Conservation (phyloP, 2,797 vertebrate species). For the Antennarius maculatus region DNA sequence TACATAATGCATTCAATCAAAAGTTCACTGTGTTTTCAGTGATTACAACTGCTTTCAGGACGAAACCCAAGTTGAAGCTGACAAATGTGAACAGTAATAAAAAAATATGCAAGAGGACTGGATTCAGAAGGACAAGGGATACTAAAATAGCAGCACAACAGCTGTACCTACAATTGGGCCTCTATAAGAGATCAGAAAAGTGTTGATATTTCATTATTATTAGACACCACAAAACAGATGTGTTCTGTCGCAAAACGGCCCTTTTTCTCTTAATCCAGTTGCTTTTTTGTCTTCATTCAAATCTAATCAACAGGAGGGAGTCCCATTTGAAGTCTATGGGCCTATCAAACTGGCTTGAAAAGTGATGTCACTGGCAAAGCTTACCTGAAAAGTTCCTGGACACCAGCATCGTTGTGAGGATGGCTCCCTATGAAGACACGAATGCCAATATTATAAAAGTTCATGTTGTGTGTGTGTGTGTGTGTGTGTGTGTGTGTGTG, state of each 20-base stretch:
- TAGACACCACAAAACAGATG: not conserved
- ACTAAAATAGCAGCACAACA: constrained; percentile 1
- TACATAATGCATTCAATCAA: constrained; percentile 50
- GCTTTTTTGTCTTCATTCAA: not conserved
- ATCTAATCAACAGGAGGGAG: not conserved
- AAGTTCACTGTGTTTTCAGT: constrained; percentile 27
- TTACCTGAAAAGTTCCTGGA: constrained; percentile 99
- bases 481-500: not conserved
- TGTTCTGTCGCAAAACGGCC: not conserved
- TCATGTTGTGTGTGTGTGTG: constrained; percentile 15
- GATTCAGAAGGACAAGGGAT: constrained; percentile 13
- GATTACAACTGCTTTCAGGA: constrained; percentile 52
- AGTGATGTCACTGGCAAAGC: constrained; percentile 35
- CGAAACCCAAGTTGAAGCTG: constrained; percentile 53
- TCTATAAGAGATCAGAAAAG: not conserved
- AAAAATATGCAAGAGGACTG: not conserved
- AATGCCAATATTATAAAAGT: not conserved
- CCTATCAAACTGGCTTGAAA: not conserved
- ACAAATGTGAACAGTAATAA: constrained; percentile 17
- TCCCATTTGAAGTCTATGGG: not conserved
- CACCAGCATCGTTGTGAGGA: constrained; percentile 97
- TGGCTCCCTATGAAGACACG: constrained; percentile 87
- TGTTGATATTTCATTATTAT: not conserved
- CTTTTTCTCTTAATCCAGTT: not conserved
- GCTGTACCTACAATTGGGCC: not conserved